phyloP scores from a whole-genome alignment of 2,113 vertebrate species.

The Bagarius yarrelli region DNA sequence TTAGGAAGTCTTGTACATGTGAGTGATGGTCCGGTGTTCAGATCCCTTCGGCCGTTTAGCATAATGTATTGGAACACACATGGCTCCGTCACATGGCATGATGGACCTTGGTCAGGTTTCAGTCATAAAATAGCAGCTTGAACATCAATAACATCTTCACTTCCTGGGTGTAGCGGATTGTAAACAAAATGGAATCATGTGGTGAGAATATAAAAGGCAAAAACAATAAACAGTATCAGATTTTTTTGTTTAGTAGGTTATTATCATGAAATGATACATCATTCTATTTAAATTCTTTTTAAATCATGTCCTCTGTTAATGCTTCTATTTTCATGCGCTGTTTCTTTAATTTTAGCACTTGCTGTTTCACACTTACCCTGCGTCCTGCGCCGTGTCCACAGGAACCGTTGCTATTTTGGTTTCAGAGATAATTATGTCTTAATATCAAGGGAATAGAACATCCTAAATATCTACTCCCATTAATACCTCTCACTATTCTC shows the following conservation, averaged over 20 bases:
- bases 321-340: background rate
- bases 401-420: conserved; percentile 64
- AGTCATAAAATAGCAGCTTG: conserved; percentile 2
- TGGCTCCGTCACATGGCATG: conserved; percentile 14
- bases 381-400: conserved; percentile 48
- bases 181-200: background rate
- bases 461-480: conserved; percentile 65
- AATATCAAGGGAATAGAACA: conserved; percentile 58
- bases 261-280: background rate
- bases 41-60: background rate
- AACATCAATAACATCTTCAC: conserved; percentile 4
- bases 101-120: conserved; percentile 24
- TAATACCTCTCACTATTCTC: conserved; percentile 70
- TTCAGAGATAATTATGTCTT: conserved; percentile 58
- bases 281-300: no score
- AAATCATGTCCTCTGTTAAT: background rate
- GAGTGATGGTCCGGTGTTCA: background rate
- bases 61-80: background rate
- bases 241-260: background rate
- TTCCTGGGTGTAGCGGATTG: no score
- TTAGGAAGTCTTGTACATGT: background rate
- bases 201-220: background rate
- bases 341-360: background rate
- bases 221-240: background rate
- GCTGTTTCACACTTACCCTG: conserved; percentile 16